Conservation (phyloP, 1,140 invertebrate species). For the Drosophila nebulosa region DNA sequence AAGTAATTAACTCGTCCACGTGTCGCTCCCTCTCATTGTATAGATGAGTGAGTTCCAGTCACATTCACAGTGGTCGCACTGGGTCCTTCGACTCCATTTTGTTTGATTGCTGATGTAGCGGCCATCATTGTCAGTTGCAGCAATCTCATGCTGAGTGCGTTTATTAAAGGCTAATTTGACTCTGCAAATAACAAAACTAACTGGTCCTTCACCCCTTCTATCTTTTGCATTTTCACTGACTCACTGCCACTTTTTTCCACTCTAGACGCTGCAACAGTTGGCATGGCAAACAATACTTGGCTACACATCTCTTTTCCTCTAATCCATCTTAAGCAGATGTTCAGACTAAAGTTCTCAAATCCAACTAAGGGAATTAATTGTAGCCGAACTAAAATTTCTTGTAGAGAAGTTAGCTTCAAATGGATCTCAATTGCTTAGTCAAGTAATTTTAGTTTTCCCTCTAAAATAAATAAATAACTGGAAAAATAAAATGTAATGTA, state of each 20-base stretch:
- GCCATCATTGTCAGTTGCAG: conserved; percentile 36
- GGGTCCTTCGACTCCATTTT: neutral
- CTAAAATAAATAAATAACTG: no score
- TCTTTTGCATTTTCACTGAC: neutral
- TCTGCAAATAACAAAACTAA: neutral
- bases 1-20: conserved; percentile 71
- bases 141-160: conserved; percentile 25
- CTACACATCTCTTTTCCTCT: neutral
- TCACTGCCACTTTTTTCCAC: neutral
- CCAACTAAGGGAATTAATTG: neutral
- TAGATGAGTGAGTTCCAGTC: conserved; percentile 1
- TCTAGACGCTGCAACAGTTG: neutral
- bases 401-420: no score
- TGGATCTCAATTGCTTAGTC: no score
- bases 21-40: neutral
- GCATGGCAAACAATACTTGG: no score
- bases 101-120: neutral
- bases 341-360: neutral
- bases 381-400: no score
- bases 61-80: neutral
- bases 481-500: no score
- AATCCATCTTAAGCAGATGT: neutral
- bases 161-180: conserved; percentile 30
- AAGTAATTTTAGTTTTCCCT: no score
- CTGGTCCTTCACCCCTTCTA: neutral